Evolutionary conservation across 1,140 invertebrate species (phyloP).

Genomic region (Phymastichus coffea): DNA sequence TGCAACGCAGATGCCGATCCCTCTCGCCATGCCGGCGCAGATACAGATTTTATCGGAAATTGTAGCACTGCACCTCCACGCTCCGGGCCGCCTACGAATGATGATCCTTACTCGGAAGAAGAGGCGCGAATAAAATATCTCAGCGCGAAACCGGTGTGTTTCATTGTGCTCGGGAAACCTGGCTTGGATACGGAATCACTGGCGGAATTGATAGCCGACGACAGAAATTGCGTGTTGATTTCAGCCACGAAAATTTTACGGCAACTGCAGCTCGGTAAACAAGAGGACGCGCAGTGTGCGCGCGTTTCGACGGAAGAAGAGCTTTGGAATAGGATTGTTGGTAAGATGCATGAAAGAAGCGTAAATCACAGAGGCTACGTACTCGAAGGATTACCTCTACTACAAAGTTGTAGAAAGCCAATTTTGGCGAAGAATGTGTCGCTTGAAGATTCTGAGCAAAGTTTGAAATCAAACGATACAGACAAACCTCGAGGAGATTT

Average conservation of each 20-base stretch:
- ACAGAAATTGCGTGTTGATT: slow-evolving; percentile 60
- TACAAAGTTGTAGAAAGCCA: slow-evolving; percentile 46
- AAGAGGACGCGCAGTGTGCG: slow-evolving; percentile 57
- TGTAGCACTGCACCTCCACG: neutral
- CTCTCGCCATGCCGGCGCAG: slow-evolving; percentile 35
- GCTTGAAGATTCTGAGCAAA: no score
- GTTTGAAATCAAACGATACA: no score
- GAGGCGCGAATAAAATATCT: slow-evolving; percentile 57
- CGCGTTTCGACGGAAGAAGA: slow-evolving; percentile 54
- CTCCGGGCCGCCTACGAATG: slow-evolving; percentile 15
- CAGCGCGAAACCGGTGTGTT: slow-evolving; percentile 55
- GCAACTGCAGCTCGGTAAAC: slow-evolving; percentile 31
- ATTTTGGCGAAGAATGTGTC: no score
- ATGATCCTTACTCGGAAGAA: slow-evolving; percentile 40
- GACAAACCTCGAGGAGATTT: no score
- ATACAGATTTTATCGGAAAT: neutral
- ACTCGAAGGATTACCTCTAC: slow-evolving; percentile 61
- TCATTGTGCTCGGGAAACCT: slow-evolving; percentile 61
- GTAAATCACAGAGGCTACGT: slow-evolving; percentile 61
- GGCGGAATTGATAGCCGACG: slow-evolving; percentile 57
- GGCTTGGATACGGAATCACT: slow-evolving; percentile 54
- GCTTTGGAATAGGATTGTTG: slow-evolving; percentile 54
- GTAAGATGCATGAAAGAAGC: slow-evolving; percentile 53
- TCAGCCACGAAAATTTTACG: slow-evolving; percentile 43
- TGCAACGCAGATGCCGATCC: slow-evolving; percentile 48